These are phyloP conservation scores for Brachionus paranguensis DNA, from an alignment of 1,140 invertebrate species.

Conservation along the genomic window DNA sequence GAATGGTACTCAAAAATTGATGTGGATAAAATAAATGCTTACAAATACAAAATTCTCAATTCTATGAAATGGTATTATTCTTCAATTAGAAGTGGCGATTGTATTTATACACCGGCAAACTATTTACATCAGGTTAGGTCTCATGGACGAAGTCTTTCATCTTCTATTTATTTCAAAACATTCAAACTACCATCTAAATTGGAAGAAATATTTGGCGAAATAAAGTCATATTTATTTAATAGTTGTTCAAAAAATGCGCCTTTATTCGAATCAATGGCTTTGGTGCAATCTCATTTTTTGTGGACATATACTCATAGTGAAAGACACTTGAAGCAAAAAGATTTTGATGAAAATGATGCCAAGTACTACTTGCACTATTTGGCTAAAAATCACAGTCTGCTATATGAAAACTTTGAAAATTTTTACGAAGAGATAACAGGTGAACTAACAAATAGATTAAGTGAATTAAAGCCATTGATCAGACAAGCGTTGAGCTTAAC, in stretches of 20 bases:
- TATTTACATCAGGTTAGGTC: conserved; percentile 53
- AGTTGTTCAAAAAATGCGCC: conserved; percentile 11
- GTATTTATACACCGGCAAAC: conserved; percentile 53
- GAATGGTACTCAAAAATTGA: conserved; percentile 50
- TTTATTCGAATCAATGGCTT: not conserved
- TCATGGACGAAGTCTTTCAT: conserved; percentile 51
- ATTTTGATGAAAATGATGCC: not conserved
- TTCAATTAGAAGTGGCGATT: conserved; percentile 50
- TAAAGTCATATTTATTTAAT: conserved; percentile 4
- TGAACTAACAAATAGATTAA: not conserved
- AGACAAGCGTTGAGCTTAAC: not conserved
- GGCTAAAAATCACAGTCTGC: not conserved
- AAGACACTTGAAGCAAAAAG: not conserved
- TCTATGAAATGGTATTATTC: conserved; percentile 50
- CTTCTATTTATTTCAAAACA: conserved; percentile 43
- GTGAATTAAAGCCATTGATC: not conserved
- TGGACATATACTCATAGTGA: conserved; percentile 34
- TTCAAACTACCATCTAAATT: not conserved
- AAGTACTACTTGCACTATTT: not conserved
- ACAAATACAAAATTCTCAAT: conserved; percentile 45
- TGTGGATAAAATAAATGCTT: conserved; percentile 52
- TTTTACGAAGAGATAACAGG: not conserved
- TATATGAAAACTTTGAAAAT: conserved; percentile 27
- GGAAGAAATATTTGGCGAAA: not conserved
- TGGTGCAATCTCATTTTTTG: not conserved